Conservation (phyloP, 2,888 invertebrate genomes). For the Catocala nupta region DNA sequence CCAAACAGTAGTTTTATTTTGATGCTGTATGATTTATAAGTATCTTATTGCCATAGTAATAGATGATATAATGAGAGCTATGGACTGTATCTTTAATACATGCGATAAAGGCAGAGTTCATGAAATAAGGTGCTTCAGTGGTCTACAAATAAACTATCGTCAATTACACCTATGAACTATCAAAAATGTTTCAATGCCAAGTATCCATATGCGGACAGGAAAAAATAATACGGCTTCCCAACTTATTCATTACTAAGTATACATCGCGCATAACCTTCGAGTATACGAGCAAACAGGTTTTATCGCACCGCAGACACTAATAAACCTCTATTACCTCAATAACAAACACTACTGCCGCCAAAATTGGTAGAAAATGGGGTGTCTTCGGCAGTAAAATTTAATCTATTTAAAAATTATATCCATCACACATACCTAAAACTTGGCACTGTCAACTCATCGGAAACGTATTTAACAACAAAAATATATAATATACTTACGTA, state of each 20-base stretch:
- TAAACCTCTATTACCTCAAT: slow-evolving; percentile 28
- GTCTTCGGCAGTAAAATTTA: slow-evolving; percentile 28
- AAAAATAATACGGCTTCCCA: slow-evolving; percentile 67
- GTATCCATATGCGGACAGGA: slow-evolving; percentile 42
- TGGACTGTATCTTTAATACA: neutral
- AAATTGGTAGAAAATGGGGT: slow-evolving; percentile 41
- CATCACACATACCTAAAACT: slow-evolving; percentile 29
- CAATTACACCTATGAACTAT: slow-evolving; percentile 45
- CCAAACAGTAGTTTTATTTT: slow-evolving; percentile 27
- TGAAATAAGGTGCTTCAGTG: neutral
- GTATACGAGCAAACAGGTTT: slow-evolving; percentile 46
- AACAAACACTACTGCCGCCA: slow-evolving; percentile 41
- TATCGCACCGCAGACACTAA: slow-evolving; percentile 28
- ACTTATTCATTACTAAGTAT: slow-evolving; percentile 39
- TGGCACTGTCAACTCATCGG: slow-evolving; percentile 34
- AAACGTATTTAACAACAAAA: slow-evolving; percentile 70
- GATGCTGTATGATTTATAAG: slow-evolving; percentile 13
- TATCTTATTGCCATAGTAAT: slow-evolving; percentile 4
- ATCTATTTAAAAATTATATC: slow-evolving; percentile 31
- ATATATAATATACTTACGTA: slow-evolving; percentile 80
- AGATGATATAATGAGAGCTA: neutral
- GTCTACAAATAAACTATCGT: slow-evolving; percentile 36
- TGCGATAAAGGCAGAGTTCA: neutral
- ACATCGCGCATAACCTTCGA: slow-evolving; percentile 36
- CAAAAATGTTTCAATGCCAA: slow-evolving; percentile 65